Conservation (phyloP, 2,797 vertebrate genomes). For the Megalops cyprinoides region DNA sequence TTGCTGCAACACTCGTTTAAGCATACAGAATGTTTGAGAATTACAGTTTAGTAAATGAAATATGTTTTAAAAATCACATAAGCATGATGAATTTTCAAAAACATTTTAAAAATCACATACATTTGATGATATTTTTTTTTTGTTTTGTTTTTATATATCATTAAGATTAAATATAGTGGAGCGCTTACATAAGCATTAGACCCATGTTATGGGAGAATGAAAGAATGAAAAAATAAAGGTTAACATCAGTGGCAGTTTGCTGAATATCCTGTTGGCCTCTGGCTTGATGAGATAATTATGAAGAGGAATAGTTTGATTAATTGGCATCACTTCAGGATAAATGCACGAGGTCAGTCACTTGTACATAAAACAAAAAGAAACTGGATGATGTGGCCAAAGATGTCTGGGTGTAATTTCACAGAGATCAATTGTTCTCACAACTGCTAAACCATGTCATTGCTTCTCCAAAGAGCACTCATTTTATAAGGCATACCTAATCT, state of each 20-base stretch:
- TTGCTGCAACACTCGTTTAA: not conserved
- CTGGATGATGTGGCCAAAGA: not conserved
- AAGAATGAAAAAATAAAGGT: not conserved
- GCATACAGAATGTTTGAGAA: not conserved
- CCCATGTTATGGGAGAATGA: not conserved
- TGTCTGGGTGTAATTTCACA: not conserved
- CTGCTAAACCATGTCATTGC: not conserved
- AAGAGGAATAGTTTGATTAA: not conserved
- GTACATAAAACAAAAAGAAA: not conserved
- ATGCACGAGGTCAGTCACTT: not conserved
- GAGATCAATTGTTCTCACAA: not conserved
- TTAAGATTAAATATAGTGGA: not conserved
- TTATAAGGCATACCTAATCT: not conserved
- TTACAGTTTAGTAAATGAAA: not conserved
- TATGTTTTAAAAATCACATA: not conserved
- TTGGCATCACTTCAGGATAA: not conserved
- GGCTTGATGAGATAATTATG: not conserved
- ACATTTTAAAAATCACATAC: not conserved
- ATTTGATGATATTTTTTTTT: not conserved
- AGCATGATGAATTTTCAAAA: too few species aligned
- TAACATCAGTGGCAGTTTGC: conserved; percentile 8
- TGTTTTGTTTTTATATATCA: not conserved
- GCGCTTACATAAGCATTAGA: not conserved
- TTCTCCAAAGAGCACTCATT: not conserved
- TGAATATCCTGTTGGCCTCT: not conserved